Conservation (phyloP, 2,113 vertebrate genomes). For the Austrofundulus limnaeus region DNA sequence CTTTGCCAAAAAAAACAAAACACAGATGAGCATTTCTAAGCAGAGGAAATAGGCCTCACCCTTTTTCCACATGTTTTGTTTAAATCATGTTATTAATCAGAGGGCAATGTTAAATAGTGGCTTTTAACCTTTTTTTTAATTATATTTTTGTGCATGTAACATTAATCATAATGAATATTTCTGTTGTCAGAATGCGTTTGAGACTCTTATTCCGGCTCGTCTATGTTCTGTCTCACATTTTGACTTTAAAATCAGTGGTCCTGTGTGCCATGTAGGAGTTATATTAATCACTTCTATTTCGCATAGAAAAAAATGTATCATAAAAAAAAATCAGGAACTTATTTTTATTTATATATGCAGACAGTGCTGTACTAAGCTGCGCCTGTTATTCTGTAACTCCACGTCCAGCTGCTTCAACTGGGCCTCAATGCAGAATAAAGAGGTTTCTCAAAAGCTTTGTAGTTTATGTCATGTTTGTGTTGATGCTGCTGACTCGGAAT, state of each 20-base stretch:
- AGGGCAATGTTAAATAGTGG: slow-evolving; percentile 3
- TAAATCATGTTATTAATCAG: slow-evolving; percentile 16
- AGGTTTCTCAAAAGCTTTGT: slow-evolving; percentile 32
- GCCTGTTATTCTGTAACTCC: slow-evolving; percentile 36
- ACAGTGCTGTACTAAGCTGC: slow-evolving; percentile 49
- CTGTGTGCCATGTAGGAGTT: slow-evolving; percentile 20
- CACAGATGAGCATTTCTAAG: background rate
- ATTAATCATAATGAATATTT: slow-evolving; percentile 19
- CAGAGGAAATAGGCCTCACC: no score
- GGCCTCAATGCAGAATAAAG: slow-evolving; percentile 64
- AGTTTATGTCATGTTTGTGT: background rate
- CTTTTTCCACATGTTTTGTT: background rate
- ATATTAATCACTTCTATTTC: background rate
- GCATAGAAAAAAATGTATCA: slow-evolving; percentile 42
- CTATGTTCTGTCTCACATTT: slow-evolving; percentile 1
- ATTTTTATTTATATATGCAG: slow-evolving; percentile 66
- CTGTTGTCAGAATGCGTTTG: slow-evolving; percentile 5
- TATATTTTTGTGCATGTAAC: slow-evolving; percentile 43
- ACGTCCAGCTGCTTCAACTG: slow-evolving; percentile 16
- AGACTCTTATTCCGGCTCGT: background rate
- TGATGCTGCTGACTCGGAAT: background rate
- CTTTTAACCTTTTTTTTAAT: slow-evolving; percentile 54
- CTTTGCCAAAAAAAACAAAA: background rate
- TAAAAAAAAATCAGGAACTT: slow-evolving; percentile 49
- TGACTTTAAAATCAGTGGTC: slow-evolving; percentile 8